A percentile compares a stretch with the other conserved stretches of the same genome.
phyloP scores from a whole-genome alignment of 2,797 vertebrate genomes.

The Garrulus glandarius region DNA sequence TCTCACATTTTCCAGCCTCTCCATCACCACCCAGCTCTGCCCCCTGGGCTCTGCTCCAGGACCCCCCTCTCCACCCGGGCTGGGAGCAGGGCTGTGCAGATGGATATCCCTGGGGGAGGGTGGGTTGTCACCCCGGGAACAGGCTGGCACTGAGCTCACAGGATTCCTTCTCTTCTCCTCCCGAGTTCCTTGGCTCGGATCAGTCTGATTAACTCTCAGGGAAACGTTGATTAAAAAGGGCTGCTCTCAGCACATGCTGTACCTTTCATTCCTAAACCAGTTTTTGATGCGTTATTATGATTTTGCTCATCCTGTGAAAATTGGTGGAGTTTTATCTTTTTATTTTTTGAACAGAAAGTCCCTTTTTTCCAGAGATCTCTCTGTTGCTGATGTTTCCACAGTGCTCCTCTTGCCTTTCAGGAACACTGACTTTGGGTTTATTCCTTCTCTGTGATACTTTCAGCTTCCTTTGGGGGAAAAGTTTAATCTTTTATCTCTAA shows the following conservation, averaged over 20 bases:
- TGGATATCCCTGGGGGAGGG: rapidly evolving
- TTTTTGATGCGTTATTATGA: neutral
- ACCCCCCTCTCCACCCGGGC: rapidly evolving
- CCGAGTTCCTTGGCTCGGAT: neutral
- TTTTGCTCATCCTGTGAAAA: neutral
- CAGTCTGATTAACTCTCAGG: neutral
- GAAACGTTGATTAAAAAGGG: too few relatives aligned
- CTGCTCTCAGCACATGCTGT: neutral
- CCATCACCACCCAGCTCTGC: neutral
- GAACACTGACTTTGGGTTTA: neutral
- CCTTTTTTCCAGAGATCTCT: neutral
- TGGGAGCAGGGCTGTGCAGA: neutral
- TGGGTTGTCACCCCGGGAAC: rapidly evolving
- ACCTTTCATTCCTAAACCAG: neutral
- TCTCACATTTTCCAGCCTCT: neutral
- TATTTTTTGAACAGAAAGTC: neutral
- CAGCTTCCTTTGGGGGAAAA: neutral
- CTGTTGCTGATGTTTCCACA: rapidly evolving
- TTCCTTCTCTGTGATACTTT: neutral
- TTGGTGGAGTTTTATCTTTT: neutral
- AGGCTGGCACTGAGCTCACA: neutral
- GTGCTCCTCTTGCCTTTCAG: neutral
- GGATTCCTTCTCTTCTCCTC: neutral
- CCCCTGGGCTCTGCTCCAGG: neutral
- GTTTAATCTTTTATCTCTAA: neutral